A percentile compares a stretch with the other conserved stretches of the same genome.
Evolutionary conservation across 2,888 invertebrate genomes (phyloP).

Genomic region (Standfussiana lucernea): DNA sequence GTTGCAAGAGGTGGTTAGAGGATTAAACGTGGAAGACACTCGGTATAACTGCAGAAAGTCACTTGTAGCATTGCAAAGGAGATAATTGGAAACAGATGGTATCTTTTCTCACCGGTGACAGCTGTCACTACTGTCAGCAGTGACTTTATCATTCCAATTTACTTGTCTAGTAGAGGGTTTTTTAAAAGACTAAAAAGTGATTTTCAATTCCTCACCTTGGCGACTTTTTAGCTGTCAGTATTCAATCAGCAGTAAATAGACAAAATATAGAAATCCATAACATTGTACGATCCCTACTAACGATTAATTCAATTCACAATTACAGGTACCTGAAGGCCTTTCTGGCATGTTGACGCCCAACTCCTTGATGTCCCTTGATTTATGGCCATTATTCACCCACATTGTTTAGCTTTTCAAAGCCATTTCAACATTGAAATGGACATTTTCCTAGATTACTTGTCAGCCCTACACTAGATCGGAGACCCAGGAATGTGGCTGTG

Average conservation of each 20-base stretch:
- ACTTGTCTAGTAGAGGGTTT: neutral
- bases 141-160: neutral
- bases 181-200: neutral
- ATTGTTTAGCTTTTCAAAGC: slow-evolving; percentile 51
- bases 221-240: neutral
- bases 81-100: slow-evolving; percentile 8
- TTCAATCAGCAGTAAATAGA: neutral
- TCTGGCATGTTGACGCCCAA: slow-evolving; percentile 31
- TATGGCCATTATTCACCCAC: slow-evolving; percentile 51
- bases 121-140: neutral
- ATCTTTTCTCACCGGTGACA: slow-evolving; percentile 15
- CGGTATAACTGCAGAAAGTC: neutral
- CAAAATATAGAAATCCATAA: neutral
- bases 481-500: slow-evolving; percentile 75
- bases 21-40: slow-evolving; percentile 21
- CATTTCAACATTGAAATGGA: slow-evolving; percentile 49
- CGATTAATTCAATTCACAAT: neutral
- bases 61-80: neutral
- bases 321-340: neutral
- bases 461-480: slow-evolving; percentile 66
- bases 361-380: slow-evolving; percentile 46
- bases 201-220: neutral
- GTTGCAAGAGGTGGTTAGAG: slow-evolving; percentile 34
- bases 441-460: slow-evolving; percentile 44
- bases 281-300: neutral